A percentile compares a stretch with the other conserved stretches of the same genome.
Evolutionary conservation across 2,888 invertebrate species (phyloP).

Genomic region (Oligia strigilis): DNA sequence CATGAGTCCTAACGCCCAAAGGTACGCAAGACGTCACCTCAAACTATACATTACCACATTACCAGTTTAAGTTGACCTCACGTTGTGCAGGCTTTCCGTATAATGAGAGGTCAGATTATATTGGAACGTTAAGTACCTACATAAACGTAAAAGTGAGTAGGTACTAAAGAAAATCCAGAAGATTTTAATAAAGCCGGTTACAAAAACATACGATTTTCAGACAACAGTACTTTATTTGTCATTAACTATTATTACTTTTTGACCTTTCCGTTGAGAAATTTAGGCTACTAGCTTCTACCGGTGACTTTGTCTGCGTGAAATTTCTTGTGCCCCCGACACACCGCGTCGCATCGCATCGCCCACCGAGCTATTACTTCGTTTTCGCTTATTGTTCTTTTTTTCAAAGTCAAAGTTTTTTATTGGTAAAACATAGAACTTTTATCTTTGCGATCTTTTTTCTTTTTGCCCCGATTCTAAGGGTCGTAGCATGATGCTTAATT

Average conservation of each 20-base stretch:
- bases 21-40: neutral
- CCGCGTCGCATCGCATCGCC: neutral
- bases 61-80: neutral
- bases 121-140: neutral
- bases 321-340: neutral
- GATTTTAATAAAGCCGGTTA: slow-evolving; percentile 9
- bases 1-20: neutral
- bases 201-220: slow-evolving; percentile 25
- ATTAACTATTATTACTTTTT: slow-evolving; percentile 1
- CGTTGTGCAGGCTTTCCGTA: neutral
- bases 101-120: neutral
- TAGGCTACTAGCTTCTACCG: neutral
- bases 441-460: neutral
- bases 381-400: neutral
- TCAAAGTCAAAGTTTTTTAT: too few species aligned
- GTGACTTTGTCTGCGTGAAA: neutral
- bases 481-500: neutral
- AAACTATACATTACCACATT: neutral
- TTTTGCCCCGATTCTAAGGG: neutral
- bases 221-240: slow-evolving; percentile 32
- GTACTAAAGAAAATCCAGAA: neutral
- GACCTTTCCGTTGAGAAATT: slow-evolving; percentile 11
- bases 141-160: too few species aligned
- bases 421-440: too few species aligned
- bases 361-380: neutral